Evolutionary conservation across 2,888 invertebrate species (phyloP).

Genomic region (Acronicta leporina): DNA sequence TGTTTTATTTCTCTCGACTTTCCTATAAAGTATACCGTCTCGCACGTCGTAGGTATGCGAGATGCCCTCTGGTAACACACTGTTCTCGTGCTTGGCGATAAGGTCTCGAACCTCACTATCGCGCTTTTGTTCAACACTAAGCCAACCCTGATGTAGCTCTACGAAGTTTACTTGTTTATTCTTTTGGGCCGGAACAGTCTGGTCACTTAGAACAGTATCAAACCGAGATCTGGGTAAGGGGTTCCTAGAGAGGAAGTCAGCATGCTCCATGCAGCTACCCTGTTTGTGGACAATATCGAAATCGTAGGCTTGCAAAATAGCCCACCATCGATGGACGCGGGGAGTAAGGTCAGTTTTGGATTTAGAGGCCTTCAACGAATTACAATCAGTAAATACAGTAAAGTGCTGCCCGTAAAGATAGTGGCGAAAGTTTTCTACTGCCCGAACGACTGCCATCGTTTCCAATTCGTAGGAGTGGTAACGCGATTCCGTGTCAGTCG

Average conservation of each 20-base stretch:
- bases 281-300: constrained; percentile 5
- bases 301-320: constrained; percentile 3
- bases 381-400: constrained; percentile 7
- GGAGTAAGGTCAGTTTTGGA: constrained; percentile 5
- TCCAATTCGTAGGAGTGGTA: constrained; percentile 10
- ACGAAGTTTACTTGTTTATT: constrained; percentile 29
- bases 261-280: constrained; percentile 1
- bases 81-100: constrained; percentile 19
- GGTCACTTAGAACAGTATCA: too few relatives aligned
- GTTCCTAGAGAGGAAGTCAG: constrained; percentile 1
- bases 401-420: constrained; percentile 2
- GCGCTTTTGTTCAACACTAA: constrained; percentile 51
- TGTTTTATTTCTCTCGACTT: constrained; percentile 31
- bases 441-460: neutral
- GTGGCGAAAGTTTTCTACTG: neutral
- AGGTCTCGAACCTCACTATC: constrained; percentile 49
- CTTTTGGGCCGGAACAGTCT: too few relatives aligned
- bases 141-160: constrained; percentile 45
- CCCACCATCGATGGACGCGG: constrained; percentile 10
- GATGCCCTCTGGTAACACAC: neutral
- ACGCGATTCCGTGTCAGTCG: neutral
- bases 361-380: constrained; percentile 3
- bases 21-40: constrained; percentile 45
- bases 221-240: too few relatives aligned
- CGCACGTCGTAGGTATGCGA: constrained; percentile 53